Evolutionary conservation across 2,113 vertebrate genomes (phyloP).

Genomic region (Stictonetta naevosa): DNA sequence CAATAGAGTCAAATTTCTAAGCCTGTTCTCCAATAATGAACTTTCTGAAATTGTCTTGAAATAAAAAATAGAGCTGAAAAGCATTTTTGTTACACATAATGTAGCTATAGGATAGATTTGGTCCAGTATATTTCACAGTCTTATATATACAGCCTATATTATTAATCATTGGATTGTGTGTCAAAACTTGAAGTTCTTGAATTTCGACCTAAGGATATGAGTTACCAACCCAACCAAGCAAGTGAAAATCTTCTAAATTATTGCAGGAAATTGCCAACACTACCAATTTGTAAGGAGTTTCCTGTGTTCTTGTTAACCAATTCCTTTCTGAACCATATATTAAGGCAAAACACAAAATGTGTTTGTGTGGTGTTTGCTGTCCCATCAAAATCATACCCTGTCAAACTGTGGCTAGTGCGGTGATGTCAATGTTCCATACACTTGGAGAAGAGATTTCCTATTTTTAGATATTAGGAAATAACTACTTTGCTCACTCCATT

Average conservation of each 20-base stretch:
- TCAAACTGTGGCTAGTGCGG: not conserved
- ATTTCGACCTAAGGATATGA: constrained; percentile 57
- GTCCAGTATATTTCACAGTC: not conserved
- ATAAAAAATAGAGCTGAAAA: not conserved
- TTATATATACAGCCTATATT: not conserved
- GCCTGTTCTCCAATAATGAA: not conserved
- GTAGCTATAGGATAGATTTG: not conserved
- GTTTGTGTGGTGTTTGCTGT: not conserved
- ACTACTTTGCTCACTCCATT: not conserved
- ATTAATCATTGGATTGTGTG: constrained; percentile 28
- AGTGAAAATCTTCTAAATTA: constrained; percentile 63
- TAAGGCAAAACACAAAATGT: not conserved
- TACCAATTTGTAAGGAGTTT: constrained; percentile 60
- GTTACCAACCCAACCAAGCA: constrained; percentile 47
- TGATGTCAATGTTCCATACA: not conserved
- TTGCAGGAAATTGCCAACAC: constrained; percentile 63
- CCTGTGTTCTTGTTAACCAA: constrained; percentile 38
- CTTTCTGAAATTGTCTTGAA: not conserved
- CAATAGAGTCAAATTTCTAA: not conserved
- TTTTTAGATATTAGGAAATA: not conserved
- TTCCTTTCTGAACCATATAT: constrained; percentile 12
- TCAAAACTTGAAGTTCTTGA: constrained; percentile 43
- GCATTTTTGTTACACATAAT: not conserved
- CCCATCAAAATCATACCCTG: not conserved
- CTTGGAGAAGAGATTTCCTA: not conserved